Evolutionary conservation across 2,888 invertebrate genomes (phyloP), one percentile per base, ranked within the genome.

Genomic region (Sphinx pinastri): DNA sequence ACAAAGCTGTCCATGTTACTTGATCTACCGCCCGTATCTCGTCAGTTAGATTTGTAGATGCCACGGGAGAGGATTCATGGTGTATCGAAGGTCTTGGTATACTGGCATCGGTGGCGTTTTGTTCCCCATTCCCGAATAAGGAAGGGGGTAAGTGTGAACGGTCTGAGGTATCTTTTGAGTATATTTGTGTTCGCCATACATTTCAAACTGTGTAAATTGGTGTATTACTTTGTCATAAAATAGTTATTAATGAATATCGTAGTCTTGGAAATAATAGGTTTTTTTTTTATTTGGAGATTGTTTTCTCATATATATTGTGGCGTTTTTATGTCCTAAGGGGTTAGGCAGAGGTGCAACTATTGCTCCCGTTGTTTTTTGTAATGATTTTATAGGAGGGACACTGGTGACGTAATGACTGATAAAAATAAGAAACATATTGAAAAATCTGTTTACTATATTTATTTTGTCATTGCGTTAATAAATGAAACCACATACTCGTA

Each of bases 21-120:
- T 79, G 88, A 83, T 70, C 87, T 80, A 71, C 81, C 77, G 73
- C 76, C 72, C 71, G 74, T 71, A 57, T 71, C 70, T 74, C 69
- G 70, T 73, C 71, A 71, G 73, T 73, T 69, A 71, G 71, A 73
- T 71, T 74, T 76, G 69, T 67, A 59, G 57, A 71, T 73, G 72
- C 71, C 78, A 77, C 72, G 75, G 76, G 78, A 75, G 77, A 73
- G 78, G 78, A 78, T 75, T 75, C 76, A 75, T 75, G 74, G 76
- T 72, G 72, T 80, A 81, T 82, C 74, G 75, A 72, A 76, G 82
- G 77, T 82, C 86, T 75, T 69, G 70, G 45, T 71, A 76, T 47
- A 72, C 70, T 84, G 84, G 86, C 70, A 58, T 38, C 52, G 71
- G 72, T 77, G 79, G 76, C 79, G 83, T 86, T 86, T 88, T 87